Evolutionary conservation across 2,888 invertebrate genomes (phyloP).

Genomic region (Anoncus sp.): DNA sequence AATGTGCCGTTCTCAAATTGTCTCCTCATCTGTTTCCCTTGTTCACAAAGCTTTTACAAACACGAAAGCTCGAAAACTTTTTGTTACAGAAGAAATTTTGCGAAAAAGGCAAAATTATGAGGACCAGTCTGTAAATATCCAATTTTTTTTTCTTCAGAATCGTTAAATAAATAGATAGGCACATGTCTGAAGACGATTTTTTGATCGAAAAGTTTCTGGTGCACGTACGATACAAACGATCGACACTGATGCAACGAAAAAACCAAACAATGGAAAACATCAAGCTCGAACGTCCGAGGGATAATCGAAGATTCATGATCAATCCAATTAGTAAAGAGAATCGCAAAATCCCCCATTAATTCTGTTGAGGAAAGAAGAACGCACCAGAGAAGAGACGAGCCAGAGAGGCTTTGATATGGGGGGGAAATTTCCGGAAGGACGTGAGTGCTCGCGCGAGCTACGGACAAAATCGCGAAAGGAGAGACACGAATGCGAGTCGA

Average conservation of each 20-base stretch:
- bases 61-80: too few relatives aligned
- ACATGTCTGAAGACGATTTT: not conserved
- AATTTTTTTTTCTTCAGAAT: too few relatives aligned
- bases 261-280: too few relatives aligned
- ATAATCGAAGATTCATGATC: constrained; percentile 76
- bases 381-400: constrained; percentile 12
- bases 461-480: constrained; percentile 50
- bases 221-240: not conserved
- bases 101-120: too few relatives aligned
- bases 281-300: constrained; percentile 53
- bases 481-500: constrained; percentile 18
- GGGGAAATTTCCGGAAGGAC: constrained; percentile 49
- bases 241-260: not conserved
- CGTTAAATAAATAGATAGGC: not conserved
- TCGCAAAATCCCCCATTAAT: constrained; percentile 76
- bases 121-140: too few relatives aligned
- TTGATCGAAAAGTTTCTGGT: not conserved
- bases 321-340: constrained; percentile 77
- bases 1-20: too few relatives aligned
- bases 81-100: too few relatives aligned
- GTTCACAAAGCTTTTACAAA: too few relatives aligned
- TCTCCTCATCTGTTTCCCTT: too few relatives aligned
- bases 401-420: constrained; percentile 8
- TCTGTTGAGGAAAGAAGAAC: constrained; percentile 51
- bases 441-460: constrained; percentile 11